Evolutionary conservation across 2,888 invertebrate genomes (phyloP).

Genomic region (Uropetala carovei): DNA sequence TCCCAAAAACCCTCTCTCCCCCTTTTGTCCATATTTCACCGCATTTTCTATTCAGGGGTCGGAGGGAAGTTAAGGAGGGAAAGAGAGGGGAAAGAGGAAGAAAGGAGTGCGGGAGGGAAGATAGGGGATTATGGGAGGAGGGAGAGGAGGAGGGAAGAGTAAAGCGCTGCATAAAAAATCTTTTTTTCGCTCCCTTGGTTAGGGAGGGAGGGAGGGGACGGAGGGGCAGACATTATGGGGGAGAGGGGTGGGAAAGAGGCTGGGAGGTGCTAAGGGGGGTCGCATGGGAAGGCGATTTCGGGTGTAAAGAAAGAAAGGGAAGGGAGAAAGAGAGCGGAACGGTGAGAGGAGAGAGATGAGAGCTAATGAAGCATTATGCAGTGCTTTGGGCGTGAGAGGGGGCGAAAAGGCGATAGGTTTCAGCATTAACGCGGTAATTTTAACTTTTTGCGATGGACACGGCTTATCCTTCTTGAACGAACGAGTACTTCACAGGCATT

Average conservation of each 20-base stretch:
- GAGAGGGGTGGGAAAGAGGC: background rate
- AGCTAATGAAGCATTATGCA: constrained; percentile 54
- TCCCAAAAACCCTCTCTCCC: background rate
- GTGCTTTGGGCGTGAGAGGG: background rate
- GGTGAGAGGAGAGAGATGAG: background rate
- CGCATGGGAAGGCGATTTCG: background rate
- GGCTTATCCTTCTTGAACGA: too few relatives aligned
- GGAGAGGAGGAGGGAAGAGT: background rate
- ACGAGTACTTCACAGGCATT: too few relatives aligned
- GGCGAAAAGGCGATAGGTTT: too few relatives aligned
- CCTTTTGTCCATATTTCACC: constrained; percentile 59
- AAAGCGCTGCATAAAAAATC: constrained; percentile 46
- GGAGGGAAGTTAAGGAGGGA: constrained; percentile 37
- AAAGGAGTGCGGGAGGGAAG: constrained; percentile 3
- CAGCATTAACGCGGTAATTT: too few relatives aligned
- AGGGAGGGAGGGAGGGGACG: background rate
- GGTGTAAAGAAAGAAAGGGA: background rate
- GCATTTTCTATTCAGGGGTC: constrained; percentile 59
- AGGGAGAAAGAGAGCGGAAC: background rate
- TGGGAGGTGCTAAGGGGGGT: background rate
- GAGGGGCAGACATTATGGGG: background rate
- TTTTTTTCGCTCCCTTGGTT: background rate
- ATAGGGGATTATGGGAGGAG: background rate
- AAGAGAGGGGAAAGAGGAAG: constrained; percentile 26
- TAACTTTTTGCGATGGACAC: too few relatives aligned